Evolutionary conservation across 2,113 vertebrate genomes (phyloP).

Genomic region (Nycticryphes semicollaris): DNA sequence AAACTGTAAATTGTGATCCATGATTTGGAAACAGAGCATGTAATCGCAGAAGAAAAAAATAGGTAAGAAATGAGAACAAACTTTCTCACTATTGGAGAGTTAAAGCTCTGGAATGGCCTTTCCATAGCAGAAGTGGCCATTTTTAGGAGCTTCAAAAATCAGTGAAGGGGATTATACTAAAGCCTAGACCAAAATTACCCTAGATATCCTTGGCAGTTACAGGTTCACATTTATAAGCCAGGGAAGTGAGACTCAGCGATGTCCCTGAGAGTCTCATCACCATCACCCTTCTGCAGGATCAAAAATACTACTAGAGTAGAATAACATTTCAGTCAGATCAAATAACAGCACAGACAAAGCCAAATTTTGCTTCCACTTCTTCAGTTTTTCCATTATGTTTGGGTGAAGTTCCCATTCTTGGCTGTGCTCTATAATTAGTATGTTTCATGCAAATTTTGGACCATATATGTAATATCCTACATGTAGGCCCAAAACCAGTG

Average conservation of each 20-base stretch:
- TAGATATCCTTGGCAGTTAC: not conserved
- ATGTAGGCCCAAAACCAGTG: not conserved
- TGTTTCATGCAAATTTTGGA: not conserved
- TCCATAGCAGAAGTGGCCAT: not conserved
- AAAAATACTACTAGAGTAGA: not conserved
- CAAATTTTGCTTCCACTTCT: slow-evolving; percentile 2
- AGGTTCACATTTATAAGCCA: not conserved
- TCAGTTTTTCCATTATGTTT: not conserved
- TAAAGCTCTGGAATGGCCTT: not conserved
- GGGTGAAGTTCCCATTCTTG: not conserved
- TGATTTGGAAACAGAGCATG: not conserved
- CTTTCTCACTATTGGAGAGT: not conserved
- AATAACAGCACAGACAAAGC: not conserved
- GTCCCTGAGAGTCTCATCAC: not conserved
- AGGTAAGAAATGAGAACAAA: not conserved
- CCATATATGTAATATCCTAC: not conserved
- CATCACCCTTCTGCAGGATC: not conserved
- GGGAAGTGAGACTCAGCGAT: not conserved
- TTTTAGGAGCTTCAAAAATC: not conserved
- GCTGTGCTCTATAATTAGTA: not conserved
- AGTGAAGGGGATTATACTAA: not conserved
- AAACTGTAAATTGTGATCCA: not conserved
- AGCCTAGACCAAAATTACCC: not conserved
- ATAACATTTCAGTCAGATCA: not conserved
- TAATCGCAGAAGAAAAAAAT: not conserved